Evolutionary conservation across 2,888 invertebrate species (phyloP).

Genomic region (Salpingus planirostris): DNA sequence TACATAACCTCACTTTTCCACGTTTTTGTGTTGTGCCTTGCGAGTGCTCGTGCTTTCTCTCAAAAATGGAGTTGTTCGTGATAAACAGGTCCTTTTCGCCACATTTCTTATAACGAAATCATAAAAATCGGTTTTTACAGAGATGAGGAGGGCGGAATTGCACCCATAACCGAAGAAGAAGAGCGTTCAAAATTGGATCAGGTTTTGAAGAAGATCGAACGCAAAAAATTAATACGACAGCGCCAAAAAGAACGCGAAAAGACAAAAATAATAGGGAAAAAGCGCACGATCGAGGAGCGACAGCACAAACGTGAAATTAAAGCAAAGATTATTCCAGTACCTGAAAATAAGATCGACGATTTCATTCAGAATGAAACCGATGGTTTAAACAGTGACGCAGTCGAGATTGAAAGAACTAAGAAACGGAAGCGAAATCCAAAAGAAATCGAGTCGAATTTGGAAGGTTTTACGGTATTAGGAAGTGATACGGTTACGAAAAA

Average conservation of each 20-base stretch:
- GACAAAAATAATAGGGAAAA: constrained; percentile 21
- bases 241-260: constrained; percentile 33
- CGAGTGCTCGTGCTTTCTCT: too few species aligned
- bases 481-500: constrained; percentile 51
- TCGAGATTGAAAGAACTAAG: constrained; percentile 9
- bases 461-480: constrained; percentile 61
- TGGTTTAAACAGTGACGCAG: background rate
- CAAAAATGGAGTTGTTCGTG: constrained; percentile 60
- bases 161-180: constrained; percentile 32
- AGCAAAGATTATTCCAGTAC: constrained; percentile 13
- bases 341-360: constrained; percentile 6
- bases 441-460: constrained; percentile 25
- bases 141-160: constrained; percentile 41
- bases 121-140: constrained; percentile 29
- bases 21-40: too few species aligned
- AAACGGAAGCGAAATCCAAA: constrained; percentile 19
- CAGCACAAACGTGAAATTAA: constrained; percentile 10
- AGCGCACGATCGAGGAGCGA: constrained; percentile 15
- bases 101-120: constrained; percentile 1
- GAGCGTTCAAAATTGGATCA: constrained; percentile 51
- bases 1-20: too few species aligned
- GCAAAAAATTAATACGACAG: constrained; percentile 42
- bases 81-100: constrained; percentile 59
- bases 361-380: too few species aligned
- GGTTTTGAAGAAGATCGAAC: constrained; percentile 53